Conservation (phyloP, 2,113 vertebrate species). For the Symphodus melops region DNA sequence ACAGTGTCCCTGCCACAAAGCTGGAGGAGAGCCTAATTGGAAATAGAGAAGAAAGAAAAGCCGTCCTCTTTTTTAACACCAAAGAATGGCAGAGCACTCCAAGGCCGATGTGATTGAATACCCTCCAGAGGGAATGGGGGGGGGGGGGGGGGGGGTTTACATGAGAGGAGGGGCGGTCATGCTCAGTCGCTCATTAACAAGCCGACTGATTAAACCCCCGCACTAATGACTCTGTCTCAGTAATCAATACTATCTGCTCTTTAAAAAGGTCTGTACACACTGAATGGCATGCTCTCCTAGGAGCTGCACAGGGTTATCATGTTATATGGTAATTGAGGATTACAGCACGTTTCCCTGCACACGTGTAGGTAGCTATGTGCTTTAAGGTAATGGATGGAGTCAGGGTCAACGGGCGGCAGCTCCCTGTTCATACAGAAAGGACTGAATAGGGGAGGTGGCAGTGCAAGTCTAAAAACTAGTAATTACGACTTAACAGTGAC, state of each 20-base stretch:
- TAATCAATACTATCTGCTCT: conserved; percentile 81
- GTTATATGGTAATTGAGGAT: conserved; percentile 62
- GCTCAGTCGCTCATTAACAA: conserved; percentile 78
- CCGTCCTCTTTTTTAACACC: conserved; percentile 71
- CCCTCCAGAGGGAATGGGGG: conserved; percentile 64
- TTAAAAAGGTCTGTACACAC: conserved; percentile 70
- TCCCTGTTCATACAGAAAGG: conserved; percentile 35
- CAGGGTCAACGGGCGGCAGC: conserved; percentile 35
- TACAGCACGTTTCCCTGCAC: conserved; percentile 43
- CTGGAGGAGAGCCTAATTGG: conserved; percentile 79
- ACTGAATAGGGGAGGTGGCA: conserved; percentile 15
- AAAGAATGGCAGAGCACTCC: conserved; percentile 76
- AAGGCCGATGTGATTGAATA: conserved; percentile 73
- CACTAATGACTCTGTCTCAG: conserved; percentile 79
- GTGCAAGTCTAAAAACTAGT: conserved; percentile 8
- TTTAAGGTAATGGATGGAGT: conserved; percentile 59
- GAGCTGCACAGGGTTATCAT: conserved; percentile 45
- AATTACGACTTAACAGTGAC: conserved; percentile 28
- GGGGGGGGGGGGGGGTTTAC: conserved; percentile 54
- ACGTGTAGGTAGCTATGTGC: conserved; percentile 34
- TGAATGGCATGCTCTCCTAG: conserved; percentile 47
- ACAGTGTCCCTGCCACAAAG: conserved; percentile 54
- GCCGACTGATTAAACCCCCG: conserved; percentile 78
- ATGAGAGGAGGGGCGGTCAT: conserved; percentile 66
- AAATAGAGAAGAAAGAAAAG: conserved; percentile 71